Evolutionary conservation across 1,140 invertebrate species (phyloP).

Genomic region (Cryptotermes secundus): DNA sequence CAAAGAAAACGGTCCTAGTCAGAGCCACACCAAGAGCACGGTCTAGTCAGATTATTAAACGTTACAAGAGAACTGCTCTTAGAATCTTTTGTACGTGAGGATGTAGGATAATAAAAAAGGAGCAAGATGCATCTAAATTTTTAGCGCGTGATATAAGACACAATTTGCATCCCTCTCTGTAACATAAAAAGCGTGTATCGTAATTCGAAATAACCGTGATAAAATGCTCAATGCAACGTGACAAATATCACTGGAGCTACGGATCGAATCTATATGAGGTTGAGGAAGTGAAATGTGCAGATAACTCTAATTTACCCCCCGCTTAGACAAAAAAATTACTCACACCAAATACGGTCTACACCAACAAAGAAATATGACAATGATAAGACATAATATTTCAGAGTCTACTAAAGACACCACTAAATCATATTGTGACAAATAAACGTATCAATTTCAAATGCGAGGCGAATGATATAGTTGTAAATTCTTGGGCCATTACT

Average conservation of each 20-base stretch:
- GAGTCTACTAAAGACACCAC: no score
- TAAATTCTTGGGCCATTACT: no score
- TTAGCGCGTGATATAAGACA: not conserved
- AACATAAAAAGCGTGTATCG: not conserved
- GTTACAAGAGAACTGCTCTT: not conserved
- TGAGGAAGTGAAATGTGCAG: not conserved
- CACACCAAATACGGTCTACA: no score
- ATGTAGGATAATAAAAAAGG: not conserved
- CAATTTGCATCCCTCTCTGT: not conserved
- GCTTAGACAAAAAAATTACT: not conserved
- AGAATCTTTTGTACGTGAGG: not conserved
- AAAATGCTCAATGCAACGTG: not conserved
- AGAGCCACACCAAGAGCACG: not conserved
- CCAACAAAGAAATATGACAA: no score
- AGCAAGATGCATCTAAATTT: not conserved
- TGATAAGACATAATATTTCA: no score
- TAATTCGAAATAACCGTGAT: not conserved
- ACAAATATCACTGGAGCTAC: not conserved
- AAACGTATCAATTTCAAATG: no score
- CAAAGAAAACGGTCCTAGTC: not conserved
- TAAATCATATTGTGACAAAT: no score
- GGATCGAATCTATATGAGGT: conserved; percentile 3
- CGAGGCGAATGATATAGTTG: no score
- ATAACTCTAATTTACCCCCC: not conserved
- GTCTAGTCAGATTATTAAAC: conserved; percentile 9